Evolutionary conservation across 2,113 vertebrate genomes (phyloP), one percentile per base, ranked within the genome.

Genomic region (Notiomystis cincta): DNA sequence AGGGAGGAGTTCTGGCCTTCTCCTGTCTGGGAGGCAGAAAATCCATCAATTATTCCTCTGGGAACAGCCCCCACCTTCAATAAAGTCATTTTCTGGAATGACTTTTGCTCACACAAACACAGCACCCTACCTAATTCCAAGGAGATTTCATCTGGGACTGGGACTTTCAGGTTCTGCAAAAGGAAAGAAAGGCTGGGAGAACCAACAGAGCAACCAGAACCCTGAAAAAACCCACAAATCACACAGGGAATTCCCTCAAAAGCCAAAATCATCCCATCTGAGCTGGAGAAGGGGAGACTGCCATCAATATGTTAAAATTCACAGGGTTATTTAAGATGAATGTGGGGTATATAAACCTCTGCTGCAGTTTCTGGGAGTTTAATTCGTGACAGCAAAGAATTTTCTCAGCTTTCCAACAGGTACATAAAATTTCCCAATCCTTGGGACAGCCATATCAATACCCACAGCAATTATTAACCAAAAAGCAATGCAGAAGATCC

Each of bases 131-230:
- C 99, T 47, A 99, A 93, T 95, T 99, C 99, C 91, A 98, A 35
- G 37, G 98, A 97, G 60, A 99, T 98, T 6, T 98, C 93, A 73
- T 99, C 99, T 70, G 99, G 99, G 71, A 99, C 98, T 44, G 98
- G 94, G 62, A 99, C 99, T 96, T 99, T 99, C 30, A 99, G 98
- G 95, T 99, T 98, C 99, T 99, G 98, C 38, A 97, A 97, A 76
- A 92, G 89, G 93, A 53, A 94, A 73, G 25, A 35, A 71, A 90
- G 17, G 33, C 10, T 86, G 44, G 9, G 40, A 95, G 61, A 79
- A 88, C 28, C 67, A 19, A 54, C 4, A 71, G 12, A 45, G 22
- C 62, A 70, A 61, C 6, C 21, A 71, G 16, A 67, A 87, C 5
- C 31, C 33, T 28, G 54, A 10, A 2, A 57, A 87, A 81, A 42